Base-by-base conservation (phyloP, 2,113 vertebrate genomes). In the Crotalus helleri region DNA sequence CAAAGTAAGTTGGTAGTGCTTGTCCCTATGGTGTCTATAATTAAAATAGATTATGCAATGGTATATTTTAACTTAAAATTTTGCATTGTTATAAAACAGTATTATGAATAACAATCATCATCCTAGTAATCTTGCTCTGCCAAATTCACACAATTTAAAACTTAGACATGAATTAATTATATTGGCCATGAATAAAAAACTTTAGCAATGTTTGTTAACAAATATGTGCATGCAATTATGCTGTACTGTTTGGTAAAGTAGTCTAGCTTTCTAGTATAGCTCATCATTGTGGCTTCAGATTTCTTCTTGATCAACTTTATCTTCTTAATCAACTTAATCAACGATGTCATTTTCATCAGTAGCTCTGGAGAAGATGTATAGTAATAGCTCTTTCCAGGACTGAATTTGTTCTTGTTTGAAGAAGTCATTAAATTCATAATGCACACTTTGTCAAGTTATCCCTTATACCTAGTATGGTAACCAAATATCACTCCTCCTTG, bases 1-100 rank as follows among this genome's bases (percentile, higher is more conserved):
- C 13, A 87, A 90, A 91, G 57, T 93, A 96, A 96, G 87, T 91
- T 96, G 93, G 57, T 95, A 94, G 93, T 94, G 49, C 33, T 87
- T 94, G 51, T 90, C 92, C 94, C 94, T 93, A 85, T 92, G 92
- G 69, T 92, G 3, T 26, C n/a, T 26, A 4, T 91, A 94, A 95
- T 95, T 95, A 94, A 94, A 95, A 94, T 86, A 33, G 0, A 0
- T 81, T 94, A 24, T 94, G 24, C 13, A 24, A 29, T 81, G 57
- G n/a, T 94, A 87, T n/a, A 1, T 90, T 69, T 69, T 69, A 69
- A 69, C 64, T 69, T 69, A 69, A 69, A 13, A 69, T 92, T 92
- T 51, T 90, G 49, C 5, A 57, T 95, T 93, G 11, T 13, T 4
- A 90, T 88, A 92, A 49, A 88, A 24, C 93, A 0, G 11, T 57